Base-by-base conservation (phyloP, 2,888 invertebrate genomes). In the Allophyes oxyacanthae region DNA sequence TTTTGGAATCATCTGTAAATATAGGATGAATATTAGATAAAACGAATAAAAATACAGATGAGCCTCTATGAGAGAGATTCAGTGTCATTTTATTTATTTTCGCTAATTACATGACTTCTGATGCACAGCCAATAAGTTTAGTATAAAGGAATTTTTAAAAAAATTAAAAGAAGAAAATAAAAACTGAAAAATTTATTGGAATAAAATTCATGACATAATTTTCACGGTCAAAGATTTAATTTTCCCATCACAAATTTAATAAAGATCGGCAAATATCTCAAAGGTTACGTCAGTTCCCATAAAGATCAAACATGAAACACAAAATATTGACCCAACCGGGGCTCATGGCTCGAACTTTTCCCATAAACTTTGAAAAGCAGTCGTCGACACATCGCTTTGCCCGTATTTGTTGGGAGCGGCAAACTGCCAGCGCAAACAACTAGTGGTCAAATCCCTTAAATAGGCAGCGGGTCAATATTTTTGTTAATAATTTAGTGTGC, bases 391-490 rank as follows among this genome's bases (percentile, higher is more conserved):
- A 83, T 81, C 79, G 63, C 65, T 59, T 61, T 60, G 61, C 61
- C 62, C 61, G 70, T 87, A 82, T 91, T 89, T 88, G 88, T 87
- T 87, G 85, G 87, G 87, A 85, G 88, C 87, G 89, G 89, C 88
- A 88, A 91, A 90, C 91, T 87, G 88, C 83, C 86, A 85, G 82
- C 77, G 88, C 89, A 93, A 92, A 92, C 92, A 92, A 82, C 81
- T 83, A 77, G 86, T 90, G 90, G 90, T 92, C 91, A 93, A 91
- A 94, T 94, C 93, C 91, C 87, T 90, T 92, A 92, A 93, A 92
- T 93, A 93, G 93, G 91, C 90, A 92, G 88, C 88, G 82, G 82
- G 92, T 93, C 89, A 94, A 93, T 94, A 93, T 94, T 94, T 89
- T 92, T 90, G 91, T 92, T 91, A 93, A 92, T 93, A 89, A 94